Evolutionary conservation across 2,113 vertebrate genomes (phyloP), one percentile per base, ranked within the genome.

Genomic region (Grallaria varia): DNA sequence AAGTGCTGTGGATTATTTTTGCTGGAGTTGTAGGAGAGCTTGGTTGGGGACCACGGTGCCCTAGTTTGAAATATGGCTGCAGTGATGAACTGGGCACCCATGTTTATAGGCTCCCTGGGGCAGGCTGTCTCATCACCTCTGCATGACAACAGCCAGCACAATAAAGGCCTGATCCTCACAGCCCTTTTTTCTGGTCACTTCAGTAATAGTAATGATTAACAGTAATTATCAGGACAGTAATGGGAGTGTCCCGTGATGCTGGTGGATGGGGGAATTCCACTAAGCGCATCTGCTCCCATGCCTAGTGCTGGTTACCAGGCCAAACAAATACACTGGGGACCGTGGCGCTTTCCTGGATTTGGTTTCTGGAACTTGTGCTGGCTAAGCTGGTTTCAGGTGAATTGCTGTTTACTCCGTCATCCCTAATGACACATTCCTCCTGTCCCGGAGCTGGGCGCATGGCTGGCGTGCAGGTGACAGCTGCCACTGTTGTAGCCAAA

Each of bases 231-330:
- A 77, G 74, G 85, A 95, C 93, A 96, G 89, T 94, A 90, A 40
- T 92, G 92, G 96, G 96, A 97, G 95, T 95, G 88, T 87, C 95
- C 79, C 73, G 40, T 95, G 62, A 96, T 84, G 83, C 64, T 68
- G 63, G 83, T 93, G 93, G 93, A 86, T 75, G 72, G 96, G 95
- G 96, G 95, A 97, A 96, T 96, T 97, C 96, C 96, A 97, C 90
- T 93, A 96, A 92, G 86, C 3, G 8, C 90, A 80, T 90, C 88
- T 94, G 76, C 88, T 94, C 35, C 71, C 23, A 5, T 84, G 90
- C 87, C 72, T 78, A n/a, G 47, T 1, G 1, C 90, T 86, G 4
- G 93, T 96, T 96, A 66, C 93, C 79, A 86, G 72, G 95, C 93
- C 88, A 96, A 96, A 97, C 95, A 97, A 97, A 97, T 93, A 97